Evolutionary conservation across 2,888 invertebrate species (phyloP).

Genomic region (Drosophila subquinaria): DNA sequence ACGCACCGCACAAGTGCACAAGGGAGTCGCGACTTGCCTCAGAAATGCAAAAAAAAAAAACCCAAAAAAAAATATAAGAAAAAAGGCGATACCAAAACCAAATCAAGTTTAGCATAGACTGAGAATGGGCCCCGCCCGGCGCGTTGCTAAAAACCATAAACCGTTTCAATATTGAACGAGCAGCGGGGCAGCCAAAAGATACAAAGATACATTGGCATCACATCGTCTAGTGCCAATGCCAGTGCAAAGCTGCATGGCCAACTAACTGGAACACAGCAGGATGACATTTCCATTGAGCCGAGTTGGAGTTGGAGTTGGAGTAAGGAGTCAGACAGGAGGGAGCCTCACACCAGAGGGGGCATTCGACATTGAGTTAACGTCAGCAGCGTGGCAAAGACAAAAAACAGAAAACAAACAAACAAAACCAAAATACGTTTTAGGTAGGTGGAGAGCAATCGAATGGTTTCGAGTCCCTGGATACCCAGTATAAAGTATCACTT

Average conservation of each 20-base stretch:
- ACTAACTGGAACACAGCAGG: conserved; percentile 83
- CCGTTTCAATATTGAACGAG: conserved; percentile 73
- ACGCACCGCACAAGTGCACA: conserved; percentile 76
- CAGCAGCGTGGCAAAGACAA: conserved; percentile 35
- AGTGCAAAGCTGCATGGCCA: conserved; percentile 59
- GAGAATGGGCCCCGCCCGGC: conserved; percentile 33
- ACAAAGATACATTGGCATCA: conserved; percentile 54
- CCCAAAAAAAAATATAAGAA: background rate
- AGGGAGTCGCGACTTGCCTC: conserved; percentile 46
- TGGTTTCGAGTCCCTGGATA: conserved; percentile 10
- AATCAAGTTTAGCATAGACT: conserved; percentile 74
- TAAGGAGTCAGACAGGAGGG: background rate
- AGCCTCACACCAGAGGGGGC: conserved; percentile 8
- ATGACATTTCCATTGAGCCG: conserved; percentile 81
- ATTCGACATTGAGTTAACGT: conserved; percentile 68
- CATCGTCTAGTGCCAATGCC: conserved; percentile 45
- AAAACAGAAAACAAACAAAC: conserved; percentile 9
- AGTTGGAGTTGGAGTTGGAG: conserved; percentile 11
- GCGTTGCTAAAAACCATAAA: conserved; percentile 76
- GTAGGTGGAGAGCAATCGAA: conserved; percentile 4
- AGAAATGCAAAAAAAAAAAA: conserved; percentile 36
- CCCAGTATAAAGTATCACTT: conserved; percentile 1
- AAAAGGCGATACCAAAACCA: conserved; percentile 63
- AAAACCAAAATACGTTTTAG: conserved; percentile 1
- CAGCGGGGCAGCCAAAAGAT: conserved; percentile 65